Percentiles rank a stretch among this genome's conserved stretches.
phyloP scores from a whole-genome alignment of 1,140 invertebrate species.

The Orchesella cincta region DNA sequence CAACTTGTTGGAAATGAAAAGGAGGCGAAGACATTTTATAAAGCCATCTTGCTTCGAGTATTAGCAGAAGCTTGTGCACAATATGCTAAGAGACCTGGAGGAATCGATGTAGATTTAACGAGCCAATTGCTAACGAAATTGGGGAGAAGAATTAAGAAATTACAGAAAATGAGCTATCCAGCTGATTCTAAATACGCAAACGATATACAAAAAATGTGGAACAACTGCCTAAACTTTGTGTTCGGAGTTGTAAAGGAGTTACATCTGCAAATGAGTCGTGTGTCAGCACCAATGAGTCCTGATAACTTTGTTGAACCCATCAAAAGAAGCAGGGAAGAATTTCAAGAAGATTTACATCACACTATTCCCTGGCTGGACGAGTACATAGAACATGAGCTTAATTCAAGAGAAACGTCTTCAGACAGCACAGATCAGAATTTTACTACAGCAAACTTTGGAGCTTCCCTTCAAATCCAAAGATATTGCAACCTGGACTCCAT shows the following conservation, averaged over 20 bases:
- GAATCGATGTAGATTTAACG: not conserved
- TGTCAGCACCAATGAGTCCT: not conserved
- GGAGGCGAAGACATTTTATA: not conserved
- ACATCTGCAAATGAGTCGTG: not conserved
- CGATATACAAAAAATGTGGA: not conserved
- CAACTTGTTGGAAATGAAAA: not conserved
- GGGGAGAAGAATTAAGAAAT: slow-evolving; percentile 8
- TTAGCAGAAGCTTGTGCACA: not conserved
- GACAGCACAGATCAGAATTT: too few species aligned
- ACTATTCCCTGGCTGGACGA: slow-evolving; percentile 4
- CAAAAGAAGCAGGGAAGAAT: not conserved
- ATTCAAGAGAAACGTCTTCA: too few species aligned
- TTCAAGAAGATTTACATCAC: not conserved
- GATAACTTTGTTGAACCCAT: not conserved
- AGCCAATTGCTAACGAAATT: slow-evolving; percentile 33
- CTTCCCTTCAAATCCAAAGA: not conserved
- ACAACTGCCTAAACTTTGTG: not conserved
- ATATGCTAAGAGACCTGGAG: not conserved
- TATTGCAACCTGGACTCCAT: too few species aligned
- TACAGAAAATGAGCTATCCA: not conserved
- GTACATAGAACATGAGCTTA: too few species aligned
- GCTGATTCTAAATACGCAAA: not conserved
- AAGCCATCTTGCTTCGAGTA: not conserved
- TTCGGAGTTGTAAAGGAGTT: not conserved
- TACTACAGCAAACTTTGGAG: too few species aligned